phyloP scores from a whole-genome alignment of 2,888 invertebrate species.

The Pollenia labialis region DNA sequence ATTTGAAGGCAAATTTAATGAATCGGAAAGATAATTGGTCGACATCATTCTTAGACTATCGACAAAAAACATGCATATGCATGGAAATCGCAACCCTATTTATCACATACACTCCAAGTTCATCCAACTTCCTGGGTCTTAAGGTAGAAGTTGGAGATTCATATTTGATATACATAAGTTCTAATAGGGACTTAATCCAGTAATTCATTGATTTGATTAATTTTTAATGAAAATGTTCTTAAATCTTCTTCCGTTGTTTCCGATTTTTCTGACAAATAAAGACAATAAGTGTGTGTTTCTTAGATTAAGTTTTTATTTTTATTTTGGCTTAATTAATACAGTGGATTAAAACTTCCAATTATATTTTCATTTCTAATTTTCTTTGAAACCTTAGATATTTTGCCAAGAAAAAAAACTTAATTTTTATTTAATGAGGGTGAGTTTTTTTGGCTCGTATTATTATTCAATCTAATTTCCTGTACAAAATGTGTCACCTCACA shows the following conservation, averaged over 20 bases:
- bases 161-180: too few relatives aligned
- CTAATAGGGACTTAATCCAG: too few relatives aligned
- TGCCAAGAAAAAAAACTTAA: slow-evolving; percentile 57
- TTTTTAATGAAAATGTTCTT: too few relatives aligned
- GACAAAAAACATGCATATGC: too few relatives aligned
- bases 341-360: slow-evolving; percentile 66
- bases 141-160: too few relatives aligned
- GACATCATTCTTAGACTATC: too few relatives aligned
- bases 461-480: slow-evolving; percentile 53
- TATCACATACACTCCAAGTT: too few relatives aligned
- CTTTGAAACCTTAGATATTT: slow-evolving; percentile 68
- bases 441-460: slow-evolving; percentile 14
- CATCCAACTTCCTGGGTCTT: too few relatives aligned
- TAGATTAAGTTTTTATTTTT: slow-evolving; percentile 27
- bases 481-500: slow-evolving; percentile 65
- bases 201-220: too few relatives aligned
- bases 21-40: too few relatives aligned
- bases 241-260: not conserved
- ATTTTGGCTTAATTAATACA: slow-evolving; percentile 51
- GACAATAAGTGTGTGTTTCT: slow-evolving; percentile 12
- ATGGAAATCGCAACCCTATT: too few relatives aligned
- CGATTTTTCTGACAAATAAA: not conserved
- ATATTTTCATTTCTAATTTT: slow-evolving; percentile 52
- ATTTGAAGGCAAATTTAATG: too few relatives aligned
- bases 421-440: slow-evolving; percentile 70